Evolutionary conservation across 2,888 invertebrate species (phyloP).

Genomic region (Lottia scabra): DNA sequence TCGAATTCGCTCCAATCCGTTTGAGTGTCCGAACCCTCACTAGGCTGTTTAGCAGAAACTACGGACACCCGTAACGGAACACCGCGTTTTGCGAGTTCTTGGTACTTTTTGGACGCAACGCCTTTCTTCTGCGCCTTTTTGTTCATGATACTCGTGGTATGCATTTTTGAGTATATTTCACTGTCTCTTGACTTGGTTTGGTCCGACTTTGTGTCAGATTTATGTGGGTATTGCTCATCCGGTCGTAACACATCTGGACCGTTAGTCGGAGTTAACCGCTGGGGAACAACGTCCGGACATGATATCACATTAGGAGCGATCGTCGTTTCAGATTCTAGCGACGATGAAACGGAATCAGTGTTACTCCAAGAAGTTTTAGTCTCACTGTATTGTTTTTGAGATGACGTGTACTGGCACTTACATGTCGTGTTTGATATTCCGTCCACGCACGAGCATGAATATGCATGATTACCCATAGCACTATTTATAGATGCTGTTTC

Average conservation of each 20-base stretch:
- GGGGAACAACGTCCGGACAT: not conserved
- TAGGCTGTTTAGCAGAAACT: slow-evolving; percentile 35
- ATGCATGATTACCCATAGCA: slow-evolving; percentile 41
- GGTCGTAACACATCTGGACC: slow-evolving; percentile 27
- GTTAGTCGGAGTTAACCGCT: not conserved
- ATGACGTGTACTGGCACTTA: slow-evolving; percentile 8
- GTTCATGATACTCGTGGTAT: not conserved
- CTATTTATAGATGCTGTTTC: slow-evolving; percentile 54
- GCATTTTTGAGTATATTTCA: slow-evolving; percentile 5
- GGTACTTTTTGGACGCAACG: slow-evolving; percentile 44
- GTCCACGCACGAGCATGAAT: slow-evolving; percentile 28
- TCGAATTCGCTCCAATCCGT: not conserved
- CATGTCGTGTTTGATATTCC: not conserved
- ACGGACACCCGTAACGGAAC: slow-evolving; percentile 56
- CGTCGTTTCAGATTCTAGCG: not conserved
- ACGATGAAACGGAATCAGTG: not conserved
- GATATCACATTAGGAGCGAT: not conserved
- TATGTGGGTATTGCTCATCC: slow-evolving; percentile 33
- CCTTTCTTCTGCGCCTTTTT: slow-evolving; percentile 6
- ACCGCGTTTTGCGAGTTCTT: slow-evolving; percentile 51
- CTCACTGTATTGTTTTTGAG: slow-evolving; percentile 10
- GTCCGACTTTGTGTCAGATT: not conserved
- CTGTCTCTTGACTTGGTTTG: not conserved
- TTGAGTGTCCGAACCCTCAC: slow-evolving; percentile 11
- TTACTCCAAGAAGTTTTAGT: not conserved